A percentile compares a stretch with the other conserved stretches of the same genome.
phyloP scores from a whole-genome alignment of 1,140 invertebrate species.

The Argopecten irradians region DNA sequence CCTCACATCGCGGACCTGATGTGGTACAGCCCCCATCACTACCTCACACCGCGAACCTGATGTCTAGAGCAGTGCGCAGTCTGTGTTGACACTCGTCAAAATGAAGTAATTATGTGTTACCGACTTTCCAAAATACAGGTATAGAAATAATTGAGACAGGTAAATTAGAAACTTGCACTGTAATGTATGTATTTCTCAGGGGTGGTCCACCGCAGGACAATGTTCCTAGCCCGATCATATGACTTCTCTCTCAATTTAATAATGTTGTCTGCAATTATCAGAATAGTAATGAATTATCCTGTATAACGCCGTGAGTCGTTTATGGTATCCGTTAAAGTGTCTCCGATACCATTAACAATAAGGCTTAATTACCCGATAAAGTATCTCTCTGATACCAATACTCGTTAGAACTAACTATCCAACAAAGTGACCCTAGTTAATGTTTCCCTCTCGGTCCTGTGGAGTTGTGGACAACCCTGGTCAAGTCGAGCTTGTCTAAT shows the following conservation, averaged over 20 bases:
- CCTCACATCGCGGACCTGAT: too few species aligned
- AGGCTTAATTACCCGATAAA: neutral
- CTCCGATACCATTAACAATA: neutral
- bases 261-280: neutral
- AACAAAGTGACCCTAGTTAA: neutral
- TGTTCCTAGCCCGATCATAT: neutral
- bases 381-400: neutral
- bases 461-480: neutral
- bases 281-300: neutral
- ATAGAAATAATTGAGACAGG: conserved; percentile 16
- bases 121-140: conserved; percentile 8
- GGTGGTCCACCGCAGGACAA: neutral
- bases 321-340: neutral
- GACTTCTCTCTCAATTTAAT: neutral
- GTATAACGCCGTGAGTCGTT: neutral
- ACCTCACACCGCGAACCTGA: neutral
- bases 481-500: neutral
- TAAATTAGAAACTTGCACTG: neutral
- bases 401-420: neutral
- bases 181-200: neutral
- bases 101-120: neutral
- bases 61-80: neutral
- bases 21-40: too few species aligned
- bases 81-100: conserved; percentile 15
- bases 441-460: neutral